phyloP scores from a whole-genome alignment of 1,140 invertebrate genomes.

The Hypothenemus hampei region DNA sequence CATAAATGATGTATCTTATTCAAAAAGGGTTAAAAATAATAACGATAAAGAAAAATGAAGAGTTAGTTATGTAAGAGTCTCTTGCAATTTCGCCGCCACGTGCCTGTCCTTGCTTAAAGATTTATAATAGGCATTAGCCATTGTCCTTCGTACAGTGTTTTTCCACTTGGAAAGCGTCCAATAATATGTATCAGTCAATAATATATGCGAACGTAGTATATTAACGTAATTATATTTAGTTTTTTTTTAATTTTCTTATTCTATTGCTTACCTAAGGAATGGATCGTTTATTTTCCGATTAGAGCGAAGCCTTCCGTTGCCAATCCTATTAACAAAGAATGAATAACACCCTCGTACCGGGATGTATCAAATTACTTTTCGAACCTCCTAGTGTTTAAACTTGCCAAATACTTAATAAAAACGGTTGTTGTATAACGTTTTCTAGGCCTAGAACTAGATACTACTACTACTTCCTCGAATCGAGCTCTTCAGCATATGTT shows the following conservation, averaged over 20 bases:
- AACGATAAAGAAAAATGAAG: no score
- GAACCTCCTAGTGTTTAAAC: background rate
- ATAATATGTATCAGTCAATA: background rate
- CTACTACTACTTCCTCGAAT: no score
- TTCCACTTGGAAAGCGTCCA: background rate
- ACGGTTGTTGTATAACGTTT: no score
- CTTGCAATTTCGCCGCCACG: background rate
- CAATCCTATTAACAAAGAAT: conserved; percentile 5
- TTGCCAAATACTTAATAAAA: no score
- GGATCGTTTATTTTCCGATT: background rate
- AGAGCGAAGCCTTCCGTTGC: background rate
- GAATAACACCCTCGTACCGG: conserved; percentile 1
- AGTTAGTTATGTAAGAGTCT: no score
- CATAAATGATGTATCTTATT: no score
- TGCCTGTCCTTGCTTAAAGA: background rate
- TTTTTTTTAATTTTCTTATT: background rate
- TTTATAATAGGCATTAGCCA: conserved; percentile 2
- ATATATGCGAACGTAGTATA: no score
- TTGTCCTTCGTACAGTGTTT: background rate
- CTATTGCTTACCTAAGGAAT: no score
- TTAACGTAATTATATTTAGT: no score
- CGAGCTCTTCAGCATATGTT: no score
- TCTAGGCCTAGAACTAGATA: no score
- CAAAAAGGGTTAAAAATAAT: no score
- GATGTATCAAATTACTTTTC: conserved; percentile 1